A percentile compares a stretch with the other conserved stretches of the same genome.
These are phyloP conservation scores for Elephas maximus DNA, from an alignment of 2,113 vertebrate species.

Conservation along the genomic window DNA sequence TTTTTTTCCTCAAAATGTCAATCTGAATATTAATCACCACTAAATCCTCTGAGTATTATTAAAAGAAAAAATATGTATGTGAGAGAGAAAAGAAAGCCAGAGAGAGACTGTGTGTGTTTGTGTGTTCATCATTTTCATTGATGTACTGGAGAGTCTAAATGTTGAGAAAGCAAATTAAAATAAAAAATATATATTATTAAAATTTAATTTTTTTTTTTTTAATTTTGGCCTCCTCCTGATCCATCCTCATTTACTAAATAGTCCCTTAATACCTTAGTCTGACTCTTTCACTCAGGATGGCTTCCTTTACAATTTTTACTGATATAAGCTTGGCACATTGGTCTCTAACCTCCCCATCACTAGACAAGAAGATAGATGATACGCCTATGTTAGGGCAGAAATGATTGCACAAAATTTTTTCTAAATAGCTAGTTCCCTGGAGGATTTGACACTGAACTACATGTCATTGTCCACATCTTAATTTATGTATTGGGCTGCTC, in stretches of 20 bases:
- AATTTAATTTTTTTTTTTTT: neutral
- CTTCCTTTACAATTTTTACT: neutral
- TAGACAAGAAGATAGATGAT: neutral
- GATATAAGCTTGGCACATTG: neutral
- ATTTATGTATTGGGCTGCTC: neutral
- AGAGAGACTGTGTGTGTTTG: neutral
- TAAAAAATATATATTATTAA: neutral
- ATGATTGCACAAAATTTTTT: neutral
- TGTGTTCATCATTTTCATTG: neutral
- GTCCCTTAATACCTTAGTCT: neutral
- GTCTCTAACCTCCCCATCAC: neutral
- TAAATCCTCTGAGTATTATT: neutral
- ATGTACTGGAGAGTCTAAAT: neutral
- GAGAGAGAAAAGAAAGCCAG: neutral
- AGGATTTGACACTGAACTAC: neutral
- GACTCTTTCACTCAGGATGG: neutral
- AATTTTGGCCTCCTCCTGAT: neutral
- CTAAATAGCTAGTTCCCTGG: neutral
- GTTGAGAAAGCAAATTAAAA: neutral
- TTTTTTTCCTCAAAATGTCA: constrained; percentile 62
- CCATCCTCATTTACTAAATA: neutral
- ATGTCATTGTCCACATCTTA: neutral
- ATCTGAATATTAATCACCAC: constrained; percentile 48
- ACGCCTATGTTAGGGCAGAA: neutral
- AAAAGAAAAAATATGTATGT: neutral